phyloP scores from a whole-genome alignment of 2,113 vertebrate species.

The Paralichthys olivaceus region DNA sequence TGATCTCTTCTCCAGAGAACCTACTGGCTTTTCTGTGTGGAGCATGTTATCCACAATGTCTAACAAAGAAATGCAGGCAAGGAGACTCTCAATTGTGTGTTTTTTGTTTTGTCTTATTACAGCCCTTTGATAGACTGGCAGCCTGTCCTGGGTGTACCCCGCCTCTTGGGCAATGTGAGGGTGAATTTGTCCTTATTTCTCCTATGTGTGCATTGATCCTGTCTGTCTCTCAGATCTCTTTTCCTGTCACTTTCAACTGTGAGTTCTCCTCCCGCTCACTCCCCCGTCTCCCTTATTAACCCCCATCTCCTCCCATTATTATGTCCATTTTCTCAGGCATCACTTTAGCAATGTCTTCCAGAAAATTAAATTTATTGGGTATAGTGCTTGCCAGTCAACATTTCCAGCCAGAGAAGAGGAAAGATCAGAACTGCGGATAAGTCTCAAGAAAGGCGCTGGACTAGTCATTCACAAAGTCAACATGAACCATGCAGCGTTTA shows the following conservation, averaged over 20 bases:
- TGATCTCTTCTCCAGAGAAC: too few relatives aligned
- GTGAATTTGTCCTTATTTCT: too few relatives aligned
- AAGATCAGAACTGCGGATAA: slow-evolving; percentile 56
- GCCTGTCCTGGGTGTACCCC: too few relatives aligned
- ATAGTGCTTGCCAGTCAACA: slow-evolving; percentile 81
- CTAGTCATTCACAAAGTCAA: slow-evolving; percentile 40
- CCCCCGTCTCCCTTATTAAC: slow-evolving; percentile 7
- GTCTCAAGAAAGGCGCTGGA: slow-evolving; percentile 70
- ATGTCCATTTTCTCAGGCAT: slow-evolving; percentile 73
- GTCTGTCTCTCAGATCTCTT: not conserved
- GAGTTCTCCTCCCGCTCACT: not conserved
- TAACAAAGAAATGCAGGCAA: too few relatives aligned
- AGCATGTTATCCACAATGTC: too few relatives aligned
- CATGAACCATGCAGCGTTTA: slow-evolving; percentile 6
- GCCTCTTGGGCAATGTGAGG: too few relatives aligned
- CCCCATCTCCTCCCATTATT: slow-evolving; percentile 25
- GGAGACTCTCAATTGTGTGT: too few relatives aligned
- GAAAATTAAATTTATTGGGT: slow-evolving; percentile 82
- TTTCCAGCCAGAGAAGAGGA: slow-evolving; percentile 75
- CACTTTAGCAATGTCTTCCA: slow-evolving; percentile 77
- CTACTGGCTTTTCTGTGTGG: too few relatives aligned
- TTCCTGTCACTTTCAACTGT: slow-evolving; percentile 6
- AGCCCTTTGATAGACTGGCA: too few relatives aligned
- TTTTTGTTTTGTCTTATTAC: too few relatives aligned
- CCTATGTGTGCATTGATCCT: not conserved